These are phyloP conservation scores for Sphenopsis melanotis DNA, from an alignment of 2,797 vertebrate genomes.

Conservation along the genomic window DNA sequence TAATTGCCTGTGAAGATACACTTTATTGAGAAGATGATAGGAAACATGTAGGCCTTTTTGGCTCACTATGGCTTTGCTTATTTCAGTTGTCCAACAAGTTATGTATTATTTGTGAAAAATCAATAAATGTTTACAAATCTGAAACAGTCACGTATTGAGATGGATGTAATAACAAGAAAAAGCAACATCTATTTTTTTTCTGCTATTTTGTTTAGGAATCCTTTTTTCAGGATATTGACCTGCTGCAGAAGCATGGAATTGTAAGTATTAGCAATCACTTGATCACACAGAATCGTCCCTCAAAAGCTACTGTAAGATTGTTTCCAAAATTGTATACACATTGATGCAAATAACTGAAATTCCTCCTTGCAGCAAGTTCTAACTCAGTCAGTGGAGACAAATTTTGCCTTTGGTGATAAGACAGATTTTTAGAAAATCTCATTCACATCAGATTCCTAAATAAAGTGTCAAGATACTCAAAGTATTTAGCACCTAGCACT, in stretches of 20 bases:
- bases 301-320: neutral
- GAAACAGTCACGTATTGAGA: neutral
- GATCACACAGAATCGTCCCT: neutral
- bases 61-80: neutral
- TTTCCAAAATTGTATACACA: neutral
- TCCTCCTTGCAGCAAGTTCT: neutral
- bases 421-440: slow-evolving; percentile 29
- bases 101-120: neutral
- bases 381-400: neutral
- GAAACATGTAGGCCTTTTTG: neutral
- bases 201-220: slow-evolving; percentile 80
- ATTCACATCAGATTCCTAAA: slow-evolving; percentile 10
- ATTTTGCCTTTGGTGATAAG: slow-evolving; percentile 4
- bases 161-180: neutral
- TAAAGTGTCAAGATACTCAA: slow-evolving; percentile 31
- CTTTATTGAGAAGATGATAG: neutral
- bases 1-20: neutral
- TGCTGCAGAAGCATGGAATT: slow-evolving; percentile 96
- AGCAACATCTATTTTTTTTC: neutral
- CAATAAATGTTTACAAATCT: neutral
- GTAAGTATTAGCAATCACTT: slow-evolving; percentile 79
- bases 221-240: slow-evolving; percentile 96
- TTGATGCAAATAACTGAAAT: neutral
- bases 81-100: neutral
- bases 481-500: slow-evolving; percentile 44